Evolutionary conservation across 2,888 invertebrate genomes (phyloP).

Genomic region (Drosophila trichaetosa): DNA sequence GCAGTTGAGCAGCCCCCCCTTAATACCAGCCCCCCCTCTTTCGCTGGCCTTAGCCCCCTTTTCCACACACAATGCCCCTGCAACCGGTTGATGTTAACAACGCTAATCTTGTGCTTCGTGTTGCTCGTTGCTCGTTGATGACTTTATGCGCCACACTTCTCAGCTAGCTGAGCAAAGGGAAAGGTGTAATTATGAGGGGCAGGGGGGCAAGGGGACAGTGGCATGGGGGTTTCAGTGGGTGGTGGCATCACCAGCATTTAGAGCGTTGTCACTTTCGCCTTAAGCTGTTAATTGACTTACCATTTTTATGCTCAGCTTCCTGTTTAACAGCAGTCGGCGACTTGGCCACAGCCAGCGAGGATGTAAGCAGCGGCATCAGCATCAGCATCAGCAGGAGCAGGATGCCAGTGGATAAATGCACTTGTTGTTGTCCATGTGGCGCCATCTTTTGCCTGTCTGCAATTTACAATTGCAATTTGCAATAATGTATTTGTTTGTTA

Average conservation of each 20-base stretch:
- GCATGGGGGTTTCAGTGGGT: constrained; percentile 1
- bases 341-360: constrained; percentile 35
- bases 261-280: constrained; percentile 42
- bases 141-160: constrained; percentile 58
- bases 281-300: constrained; percentile 55
- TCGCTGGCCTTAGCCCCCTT: neutral
- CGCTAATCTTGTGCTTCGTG: constrained; percentile 31
- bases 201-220: neutral
- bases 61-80: constrained; percentile 9
- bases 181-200: neutral
- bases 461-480: constrained; percentile 5
- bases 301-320: constrained; percentile 60
- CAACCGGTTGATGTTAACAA: constrained; percentile 48
- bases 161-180: constrained; percentile 17
- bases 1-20: constrained; percentile 7
- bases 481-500: neutral
- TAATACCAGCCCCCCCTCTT: neutral
- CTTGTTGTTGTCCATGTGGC: constrained; percentile 21
- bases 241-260: neutral
- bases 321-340: constrained; percentile 39
- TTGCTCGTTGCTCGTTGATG: constrained; percentile 20
- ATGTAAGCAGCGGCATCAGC: constrained; percentile 28
- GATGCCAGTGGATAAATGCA: constrained; percentile 20
- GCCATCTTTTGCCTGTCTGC: constrained; percentile 17
- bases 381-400: constrained; percentile 39